Evolutionary conservation across 2,888 invertebrate species (phyloP), one percentile per base, ranked within the genome.

Genomic region (Dolomedes plantarius): DNA sequence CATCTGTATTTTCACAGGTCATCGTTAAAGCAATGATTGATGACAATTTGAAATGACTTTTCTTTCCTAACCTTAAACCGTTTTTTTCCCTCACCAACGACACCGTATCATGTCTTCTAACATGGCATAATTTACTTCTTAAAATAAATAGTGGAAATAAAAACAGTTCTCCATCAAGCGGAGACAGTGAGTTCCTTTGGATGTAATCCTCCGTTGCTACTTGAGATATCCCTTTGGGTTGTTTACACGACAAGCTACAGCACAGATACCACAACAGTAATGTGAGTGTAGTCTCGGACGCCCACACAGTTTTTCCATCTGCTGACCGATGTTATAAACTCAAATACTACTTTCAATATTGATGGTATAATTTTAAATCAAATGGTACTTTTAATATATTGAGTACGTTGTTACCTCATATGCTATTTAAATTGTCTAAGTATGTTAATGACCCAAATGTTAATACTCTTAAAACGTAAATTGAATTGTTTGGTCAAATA

Each of bases 91-190:
- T 56, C 2, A 56, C 56, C 16, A n/a, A 11, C 23, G 23, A 5
- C 56, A 23, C 56, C 56, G 56, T 56, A 56, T 23, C 56, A 23
- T 6, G 23, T 56, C 1, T 23, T 56, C 56, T 5, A 56, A 56
- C 56, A 56, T 5, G 56, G 23, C 56, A 11, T 56, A 56, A 56
- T 56, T 56, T 56, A 23, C 56, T 1, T 56, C 16, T 56, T 23
- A 56, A 56, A 56, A 56, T 56, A 56, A 23, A 56, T 56, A 23
- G 56, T 19, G 23, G 56, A 23, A 56, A 56, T 56, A 56, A 56
- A 56, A 56, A 56, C 56, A 56, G 56, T 23, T 23, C 16, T 56
- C 56, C 23, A 56, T 56, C 56, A 56, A 56, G 23, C 19, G n/a
- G 56, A 56, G 3, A 56, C 56, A 56, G 56, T 23, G 56, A 19